Conservation (phyloP, 2,797 vertebrate genomes). For the Platalea minor region DNA sequence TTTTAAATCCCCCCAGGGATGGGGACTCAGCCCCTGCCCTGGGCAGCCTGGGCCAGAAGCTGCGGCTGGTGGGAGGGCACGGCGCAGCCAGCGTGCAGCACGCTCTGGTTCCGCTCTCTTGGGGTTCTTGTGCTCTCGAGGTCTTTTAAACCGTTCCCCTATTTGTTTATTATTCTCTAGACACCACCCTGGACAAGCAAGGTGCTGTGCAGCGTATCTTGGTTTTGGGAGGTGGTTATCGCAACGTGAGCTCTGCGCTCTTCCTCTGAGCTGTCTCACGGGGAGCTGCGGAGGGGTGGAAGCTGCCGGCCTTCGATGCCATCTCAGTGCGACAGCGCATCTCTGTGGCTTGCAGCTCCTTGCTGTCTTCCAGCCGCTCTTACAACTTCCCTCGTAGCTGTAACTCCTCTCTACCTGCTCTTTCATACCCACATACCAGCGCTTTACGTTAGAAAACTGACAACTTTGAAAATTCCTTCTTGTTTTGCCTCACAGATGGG, state of each 20-base stretch:
- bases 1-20: too few relatives aligned
- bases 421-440: neutral
- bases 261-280: rapidly evolving
- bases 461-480: neutral
- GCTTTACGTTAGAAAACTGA: neutral
- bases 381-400: neutral
- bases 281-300: too few relatives aligned
- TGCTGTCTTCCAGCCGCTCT: neutral
- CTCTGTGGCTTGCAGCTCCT: neutral
- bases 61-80: neutral
- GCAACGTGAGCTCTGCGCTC: neutral
- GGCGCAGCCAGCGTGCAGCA: too few relatives aligned
- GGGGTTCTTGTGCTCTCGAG: neutral
- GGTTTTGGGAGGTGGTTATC: neutral
- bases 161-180: neutral
- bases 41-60: neutral
- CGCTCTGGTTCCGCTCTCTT: neutral
- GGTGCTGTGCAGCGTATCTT: neutral
- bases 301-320: neutral
- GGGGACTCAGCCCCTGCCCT: too few relatives aligned
- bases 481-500: neutral
- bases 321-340: rapidly evolving
- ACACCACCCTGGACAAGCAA: neutral
- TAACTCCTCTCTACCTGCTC: neutral
- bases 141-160: neutral